Evolutionary conservation across 2,113 vertebrate genomes (phyloP).

Genomic region (Coptodon bakossiorum): DNA sequence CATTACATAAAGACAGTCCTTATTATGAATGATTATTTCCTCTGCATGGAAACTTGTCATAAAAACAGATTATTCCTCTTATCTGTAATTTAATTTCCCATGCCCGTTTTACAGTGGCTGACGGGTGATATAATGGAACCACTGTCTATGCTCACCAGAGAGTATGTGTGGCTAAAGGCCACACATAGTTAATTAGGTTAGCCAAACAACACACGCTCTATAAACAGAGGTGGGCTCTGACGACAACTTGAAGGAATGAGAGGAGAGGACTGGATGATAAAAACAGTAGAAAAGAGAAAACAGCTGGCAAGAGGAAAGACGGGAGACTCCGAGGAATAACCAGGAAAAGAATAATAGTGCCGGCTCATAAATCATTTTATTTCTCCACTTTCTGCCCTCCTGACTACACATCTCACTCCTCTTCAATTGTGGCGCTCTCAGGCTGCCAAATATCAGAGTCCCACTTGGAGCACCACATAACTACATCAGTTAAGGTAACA

Average conservation of each 20-base stretch:
- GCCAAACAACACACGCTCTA: neutral
- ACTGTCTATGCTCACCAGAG: neutral
- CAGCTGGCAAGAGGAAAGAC: neutral
- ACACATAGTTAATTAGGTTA: neutral
- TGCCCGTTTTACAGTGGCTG: neutral
- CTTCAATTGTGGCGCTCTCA: neutral
- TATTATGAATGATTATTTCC: neutral
- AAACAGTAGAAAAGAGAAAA: neutral
- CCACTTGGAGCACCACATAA: slow-evolving; percentile 18
- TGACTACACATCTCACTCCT: neutral
- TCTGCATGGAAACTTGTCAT: neutral
- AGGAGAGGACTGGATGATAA: neutral
- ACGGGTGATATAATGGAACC: neutral
- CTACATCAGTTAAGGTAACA: slow-evolving; percentile 17
- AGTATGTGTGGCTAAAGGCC: neutral
- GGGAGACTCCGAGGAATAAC: neutral
- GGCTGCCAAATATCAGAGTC: slow-evolving; percentile 19
- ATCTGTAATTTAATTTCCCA: neutral
- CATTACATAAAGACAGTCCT: neutral
- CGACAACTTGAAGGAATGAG: neutral
- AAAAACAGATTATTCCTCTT: neutral
- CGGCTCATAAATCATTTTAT: slow-evolving; percentile 27
- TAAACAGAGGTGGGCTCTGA: neutral
- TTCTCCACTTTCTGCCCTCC: neutral
- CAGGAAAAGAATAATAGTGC: slow-evolving; percentile 8